Conservation (phyloP, 2,888 invertebrate species). For the Thecocarcelia acutangulata region DNA sequence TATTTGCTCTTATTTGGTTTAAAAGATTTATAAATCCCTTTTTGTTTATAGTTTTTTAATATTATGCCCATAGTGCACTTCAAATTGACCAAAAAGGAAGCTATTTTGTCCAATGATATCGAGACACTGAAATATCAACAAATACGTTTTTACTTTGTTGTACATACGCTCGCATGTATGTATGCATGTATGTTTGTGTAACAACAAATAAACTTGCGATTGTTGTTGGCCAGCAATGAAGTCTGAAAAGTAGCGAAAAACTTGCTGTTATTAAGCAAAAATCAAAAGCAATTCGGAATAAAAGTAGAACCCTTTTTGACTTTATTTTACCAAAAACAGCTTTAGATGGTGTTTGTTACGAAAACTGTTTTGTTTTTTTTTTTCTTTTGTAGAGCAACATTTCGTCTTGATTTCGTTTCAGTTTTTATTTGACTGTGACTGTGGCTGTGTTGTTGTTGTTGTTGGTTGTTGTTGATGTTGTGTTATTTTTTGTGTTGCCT, state of each 20-base stretch:
- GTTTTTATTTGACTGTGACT: conserved; percentile 26
- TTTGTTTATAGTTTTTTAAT: too few species aligned
- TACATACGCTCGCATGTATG: background rate
- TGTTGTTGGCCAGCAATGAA: conserved; percentile 23
- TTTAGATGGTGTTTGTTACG: conserved; percentile 26
- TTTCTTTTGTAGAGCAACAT: conserved; percentile 25
- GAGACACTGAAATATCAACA: conserved; percentile 13
- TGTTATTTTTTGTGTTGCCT: too few species aligned
- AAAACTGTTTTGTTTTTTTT: conserved; percentile 7
- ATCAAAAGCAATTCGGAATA: conserved; percentile 61
- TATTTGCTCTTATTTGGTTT: too few species aligned
- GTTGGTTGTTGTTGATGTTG: conserved; percentile 51
- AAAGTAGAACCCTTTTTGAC: conserved; percentile 53
- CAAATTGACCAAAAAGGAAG: conserved; percentile 47
- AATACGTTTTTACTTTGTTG: background rate
- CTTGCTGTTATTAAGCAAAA: conserved; percentile 60
- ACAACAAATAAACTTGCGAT: conserved; percentile 45
- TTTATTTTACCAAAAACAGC: conserved; percentile 15
- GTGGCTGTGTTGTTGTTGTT: conserved; percentile 5
- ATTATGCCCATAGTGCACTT: conserved; percentile 18
- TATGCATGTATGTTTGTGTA: background rate
- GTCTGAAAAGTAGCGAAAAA: conserved; percentile 35
- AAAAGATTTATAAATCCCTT: too few species aligned
- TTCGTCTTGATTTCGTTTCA: conserved; percentile 55
- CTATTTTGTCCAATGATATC: conserved; percentile 64